phyloP scores from a whole-genome alignment of 1,140 invertebrate genomes.

The Bombus balteatus region DNA sequence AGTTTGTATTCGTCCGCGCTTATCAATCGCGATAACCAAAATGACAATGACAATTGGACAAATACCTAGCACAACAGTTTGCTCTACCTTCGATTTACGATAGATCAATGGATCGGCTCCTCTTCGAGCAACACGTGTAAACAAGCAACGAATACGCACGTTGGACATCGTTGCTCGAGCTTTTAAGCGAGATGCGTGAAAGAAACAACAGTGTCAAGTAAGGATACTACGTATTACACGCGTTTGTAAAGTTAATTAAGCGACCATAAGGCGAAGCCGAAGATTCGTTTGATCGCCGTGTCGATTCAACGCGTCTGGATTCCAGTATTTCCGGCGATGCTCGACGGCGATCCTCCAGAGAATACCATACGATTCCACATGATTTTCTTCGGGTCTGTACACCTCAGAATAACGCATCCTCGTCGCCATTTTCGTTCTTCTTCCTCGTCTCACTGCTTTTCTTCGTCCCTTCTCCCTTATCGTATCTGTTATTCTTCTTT shows the following conservation, averaged over 20 bases:
- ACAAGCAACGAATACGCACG: conserved; percentile 1
- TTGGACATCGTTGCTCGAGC: conserved; percentile 16
- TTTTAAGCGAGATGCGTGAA: conserved; percentile 2
- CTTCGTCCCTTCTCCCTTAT: not conserved
- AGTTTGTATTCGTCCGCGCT: not conserved
- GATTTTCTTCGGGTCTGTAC: not conserved
- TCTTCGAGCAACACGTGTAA: too few species aligned
- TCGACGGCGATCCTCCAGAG: conserved; percentile 43
- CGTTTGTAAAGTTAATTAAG: conserved; percentile 49
- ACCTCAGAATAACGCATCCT: not conserved
- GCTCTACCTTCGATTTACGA: not conserved
- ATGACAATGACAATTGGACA: not conserved
- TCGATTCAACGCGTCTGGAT: conserved; percentile 21
- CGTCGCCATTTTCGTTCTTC: conserved; percentile 24
- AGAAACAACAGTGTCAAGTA: conserved; percentile 29
- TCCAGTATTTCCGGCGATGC: conserved; percentile 17
- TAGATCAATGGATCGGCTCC: not conserved
- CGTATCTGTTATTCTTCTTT: conserved; percentile 8
- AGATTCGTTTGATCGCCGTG: conserved; percentile 33
- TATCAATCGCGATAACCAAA: not conserved
- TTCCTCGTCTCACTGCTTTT: not conserved
- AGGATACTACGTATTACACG: conserved; percentile 25
- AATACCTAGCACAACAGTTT: not conserved
- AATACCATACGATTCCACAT: not conserved
- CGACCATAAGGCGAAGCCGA: conserved; percentile 46